Evolutionary conservation across 2,797 vertebrate genomes (phyloP).

Genomic region (Clarias platycephalus): DNA sequence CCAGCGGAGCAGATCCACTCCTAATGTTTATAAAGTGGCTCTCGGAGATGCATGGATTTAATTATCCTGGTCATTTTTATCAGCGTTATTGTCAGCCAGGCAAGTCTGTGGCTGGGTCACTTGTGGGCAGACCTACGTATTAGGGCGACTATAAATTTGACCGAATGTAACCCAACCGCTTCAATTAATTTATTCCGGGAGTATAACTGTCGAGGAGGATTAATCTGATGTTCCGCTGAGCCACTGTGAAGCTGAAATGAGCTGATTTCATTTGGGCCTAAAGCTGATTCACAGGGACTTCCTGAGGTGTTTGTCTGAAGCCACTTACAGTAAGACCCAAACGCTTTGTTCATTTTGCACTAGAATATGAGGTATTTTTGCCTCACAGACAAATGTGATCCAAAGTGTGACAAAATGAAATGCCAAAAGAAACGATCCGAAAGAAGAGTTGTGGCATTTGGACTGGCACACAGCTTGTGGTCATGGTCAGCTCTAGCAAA

Average conservation of each 20-base stretch:
- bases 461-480: constrained; percentile 20
- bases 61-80: constrained; percentile 35
- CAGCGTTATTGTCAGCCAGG: constrained; percentile 3
- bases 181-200: constrained; percentile 52
- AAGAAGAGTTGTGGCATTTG: constrained; percentile 25
- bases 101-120: constrained; percentile 36
- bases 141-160: constrained; percentile 46
- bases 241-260: constrained; percentile 31
- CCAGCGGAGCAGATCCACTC: constrained; percentile 30
- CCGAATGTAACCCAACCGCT: constrained; percentile 45
- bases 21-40: constrained; percentile 36
- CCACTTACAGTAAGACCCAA: constrained; percentile 39
- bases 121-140: constrained; percentile 34
- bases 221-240: constrained; percentile 43
- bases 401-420: constrained; percentile 46
- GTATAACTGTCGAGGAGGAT: constrained; percentile 52
- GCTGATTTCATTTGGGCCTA: constrained; percentile 31
- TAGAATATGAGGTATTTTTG: constrained; percentile 46
- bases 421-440: constrained; percentile 49
- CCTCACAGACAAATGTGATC: constrained; percentile 26
- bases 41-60: constrained; percentile 34
- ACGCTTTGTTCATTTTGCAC: constrained; percentile 41
- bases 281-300: constrained; percentile 36
- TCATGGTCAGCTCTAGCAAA: constrained; percentile 29
- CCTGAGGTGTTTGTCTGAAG: constrained; percentile 26